phyloP scores from a whole-genome alignment of 2,113 vertebrate genomes.

The Sturnus vulgaris region DNA sequence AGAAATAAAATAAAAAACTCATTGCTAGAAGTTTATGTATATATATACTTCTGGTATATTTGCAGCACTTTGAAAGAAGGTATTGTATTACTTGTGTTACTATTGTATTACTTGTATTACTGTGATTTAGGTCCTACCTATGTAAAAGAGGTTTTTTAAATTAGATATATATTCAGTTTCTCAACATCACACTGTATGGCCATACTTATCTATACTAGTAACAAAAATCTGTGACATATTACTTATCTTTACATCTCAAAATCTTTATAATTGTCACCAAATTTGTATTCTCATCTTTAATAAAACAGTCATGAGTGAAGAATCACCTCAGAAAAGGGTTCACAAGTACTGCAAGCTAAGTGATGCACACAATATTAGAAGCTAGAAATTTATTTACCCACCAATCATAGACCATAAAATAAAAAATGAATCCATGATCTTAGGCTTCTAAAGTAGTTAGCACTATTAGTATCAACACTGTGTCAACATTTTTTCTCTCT shows the following conservation, averaged over 20 bases:
- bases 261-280: neutral
- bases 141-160: neutral
- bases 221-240: neutral
- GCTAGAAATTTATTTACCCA: neutral
- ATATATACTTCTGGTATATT: neutral
- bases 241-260: neutral
- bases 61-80: neutral
- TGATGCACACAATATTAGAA: neutral
- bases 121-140: neutral
- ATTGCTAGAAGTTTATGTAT: neutral
- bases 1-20: neutral
- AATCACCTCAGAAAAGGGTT: neutral
- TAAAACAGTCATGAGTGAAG: neutral
- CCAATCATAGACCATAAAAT: neutral
- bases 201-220: neutral
- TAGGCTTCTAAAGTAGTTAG: neutral
- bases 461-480: neutral
- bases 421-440: neutral
- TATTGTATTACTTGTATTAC: neutral
- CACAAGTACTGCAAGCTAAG: neutral
- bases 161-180: neutral
- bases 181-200: neutral
- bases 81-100: neutral
- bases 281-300: neutral
- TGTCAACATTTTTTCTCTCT: neutral